Percentiles rank a stretch among this genome's conserved stretches.
Conservation (phyloP, 2,888 invertebrate species). For the Tetranychus truncatus region DNA sequence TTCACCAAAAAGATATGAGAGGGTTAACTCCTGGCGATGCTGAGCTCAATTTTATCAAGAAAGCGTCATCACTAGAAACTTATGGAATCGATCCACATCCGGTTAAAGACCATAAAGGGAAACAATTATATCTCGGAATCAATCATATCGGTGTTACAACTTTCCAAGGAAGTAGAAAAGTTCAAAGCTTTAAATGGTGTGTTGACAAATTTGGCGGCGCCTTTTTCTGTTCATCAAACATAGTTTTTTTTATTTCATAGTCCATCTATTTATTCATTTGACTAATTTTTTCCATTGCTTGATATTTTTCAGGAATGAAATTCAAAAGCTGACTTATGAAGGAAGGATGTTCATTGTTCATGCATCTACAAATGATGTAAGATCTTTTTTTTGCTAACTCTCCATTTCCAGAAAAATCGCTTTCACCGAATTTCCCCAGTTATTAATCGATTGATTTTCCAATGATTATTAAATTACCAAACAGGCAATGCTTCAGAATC, state of each 20-base stretch:
- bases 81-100: conserved; percentile 96
- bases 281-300: neutral
- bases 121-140: conserved; percentile 77
- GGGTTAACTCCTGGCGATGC: conserved; percentile 69
- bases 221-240: neutral
- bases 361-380: conserved; percentile 72
- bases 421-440: neutral
- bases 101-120: conserved; percentile 86
- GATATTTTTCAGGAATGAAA: conserved; percentile 23
- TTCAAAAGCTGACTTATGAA: conserved; percentile 88
- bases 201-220: neutral
- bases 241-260: neutral
- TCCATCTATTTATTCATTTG: neutral
- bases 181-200: conserved; percentile 83
- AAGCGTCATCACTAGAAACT: conserved; percentile 76
- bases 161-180: conserved; percentile 76
- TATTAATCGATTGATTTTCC: neutral
- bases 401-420: neutral
- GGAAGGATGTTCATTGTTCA: conserved; percentile 95
- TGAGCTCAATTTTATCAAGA: conserved; percentile 72
- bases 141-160: conserved; percentile 87
- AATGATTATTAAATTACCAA: too few species aligned
- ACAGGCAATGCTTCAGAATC: too few species aligned
- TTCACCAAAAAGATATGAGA: conserved; percentile 68
- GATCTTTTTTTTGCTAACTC: conserved; percentile 27